Base-by-base conservation (phyloP, 2,888 invertebrate genomes). In the Drosophila lacicola region DNA sequence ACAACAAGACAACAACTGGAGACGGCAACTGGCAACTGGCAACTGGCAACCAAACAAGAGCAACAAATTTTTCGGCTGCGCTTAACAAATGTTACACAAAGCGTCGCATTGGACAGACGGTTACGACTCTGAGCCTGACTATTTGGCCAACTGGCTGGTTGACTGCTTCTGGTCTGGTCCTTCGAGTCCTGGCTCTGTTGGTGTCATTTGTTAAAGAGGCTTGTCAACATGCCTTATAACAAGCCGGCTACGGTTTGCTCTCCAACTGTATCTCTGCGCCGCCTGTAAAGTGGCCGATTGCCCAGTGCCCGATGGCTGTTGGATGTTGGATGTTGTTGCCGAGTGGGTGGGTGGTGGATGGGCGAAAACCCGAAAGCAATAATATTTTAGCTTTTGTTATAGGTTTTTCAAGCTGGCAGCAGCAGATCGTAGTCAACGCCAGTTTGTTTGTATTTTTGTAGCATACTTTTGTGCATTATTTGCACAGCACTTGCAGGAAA, bases 191-290 rank as follows among this genome's bases (percentile, higher is more conserved):
- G 71, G 77, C 74, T 69, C 83, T 83, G 88, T 80, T 90, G 90
- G 90, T 90, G 90, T 90, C 90, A 91, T 91, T 90, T 91, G 91
- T 87, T 91, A 90, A 90, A 90, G 90, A 91, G 90, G 90, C 90
- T 90, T 90, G 90, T 90, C 91, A 90, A 90, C 90, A 90, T 88
- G 89, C 78, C 90, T 84, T 86, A 82, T 90, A 89, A 89, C 89
- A 88, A 88, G 80, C 89, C 81, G 75, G 79, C 80, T 83, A 86
- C 50, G 88, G 79, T 70, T 84, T 78, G 83, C 60, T 62, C 73
- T 70, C 67, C 45, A 57, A 66, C 62, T 66, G 53, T 64, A 42
- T 70, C 60, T 57, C 64, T 55, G 47, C 49, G 42, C 46, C 77
- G 71, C 60, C 74, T 69, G 63, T 74, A 78, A 75, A 77, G 76